phyloP scores from a whole-genome alignment of 2,797 vertebrate species.

The Urosaurus nigricauda region DNA sequence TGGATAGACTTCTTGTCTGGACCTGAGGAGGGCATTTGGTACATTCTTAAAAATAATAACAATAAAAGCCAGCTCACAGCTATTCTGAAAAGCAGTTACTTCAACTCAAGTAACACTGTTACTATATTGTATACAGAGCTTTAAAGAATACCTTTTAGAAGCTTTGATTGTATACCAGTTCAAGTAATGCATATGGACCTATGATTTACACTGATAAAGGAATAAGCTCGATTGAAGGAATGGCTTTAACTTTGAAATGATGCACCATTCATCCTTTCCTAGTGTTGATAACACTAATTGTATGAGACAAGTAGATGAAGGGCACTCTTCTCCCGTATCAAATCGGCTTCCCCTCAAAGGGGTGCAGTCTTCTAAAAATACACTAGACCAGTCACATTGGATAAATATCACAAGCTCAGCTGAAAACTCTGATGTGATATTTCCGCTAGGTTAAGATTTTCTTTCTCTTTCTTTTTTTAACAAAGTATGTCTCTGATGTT shows the following conservation, averaged over 20 bases:
- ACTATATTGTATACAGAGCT: neutral
- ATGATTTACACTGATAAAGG: neutral
- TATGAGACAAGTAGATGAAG: slow-evolving; percentile 58
- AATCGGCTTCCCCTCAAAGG: slow-evolving; percentile 59
- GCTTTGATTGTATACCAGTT: neutral
- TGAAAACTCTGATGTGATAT: neutral
- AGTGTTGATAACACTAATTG: slow-evolving; percentile 25
- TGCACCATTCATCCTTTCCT: slow-evolving; percentile 12
- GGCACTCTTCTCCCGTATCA: slow-evolving; percentile 43
- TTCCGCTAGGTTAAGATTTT: neutral
- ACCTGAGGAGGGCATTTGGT: too few relatives aligned
- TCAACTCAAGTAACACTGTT: neutral
- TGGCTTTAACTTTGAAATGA: slow-evolving; percentile 11
- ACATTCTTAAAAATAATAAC: neutral
- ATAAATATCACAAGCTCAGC: slow-evolving; percentile 27
- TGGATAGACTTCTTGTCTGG: neutral
- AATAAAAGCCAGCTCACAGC: neutral
- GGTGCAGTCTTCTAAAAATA: slow-evolving; percentile 62
- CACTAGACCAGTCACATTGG: slow-evolving; percentile 9
- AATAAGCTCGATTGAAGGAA: neutral
- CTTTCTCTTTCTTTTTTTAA: too few relatives aligned
- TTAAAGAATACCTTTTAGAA: neutral
- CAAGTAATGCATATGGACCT: neutral
- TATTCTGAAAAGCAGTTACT: neutral
- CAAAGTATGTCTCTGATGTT: neutral